Evolutionary conservation across 2,113 vertebrate species (phyloP).

Genomic region (Labeo catla): DNA sequence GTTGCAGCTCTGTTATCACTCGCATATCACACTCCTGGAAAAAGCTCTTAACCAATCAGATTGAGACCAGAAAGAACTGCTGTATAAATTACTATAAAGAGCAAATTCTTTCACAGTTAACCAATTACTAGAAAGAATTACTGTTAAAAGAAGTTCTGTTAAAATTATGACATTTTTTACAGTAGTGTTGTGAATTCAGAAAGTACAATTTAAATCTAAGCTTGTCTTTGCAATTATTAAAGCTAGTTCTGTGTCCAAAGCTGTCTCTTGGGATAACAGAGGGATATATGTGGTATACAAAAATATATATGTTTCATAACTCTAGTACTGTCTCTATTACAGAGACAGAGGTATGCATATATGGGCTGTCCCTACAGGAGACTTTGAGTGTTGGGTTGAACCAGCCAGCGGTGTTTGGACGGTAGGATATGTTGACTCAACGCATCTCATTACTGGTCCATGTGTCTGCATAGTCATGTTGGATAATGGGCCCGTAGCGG

Average conservation of each 20-base stretch:
- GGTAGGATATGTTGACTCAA: constrained; percentile 77
- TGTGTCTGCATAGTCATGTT: constrained; percentile 79
- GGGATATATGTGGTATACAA: background rate
- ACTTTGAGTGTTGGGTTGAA: constrained; percentile 54
- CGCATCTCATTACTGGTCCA: constrained; percentile 74
- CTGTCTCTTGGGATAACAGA: background rate
- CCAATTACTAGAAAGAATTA: too few relatives aligned
- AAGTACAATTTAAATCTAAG: background rate
- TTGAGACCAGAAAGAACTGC: too few relatives aligned
- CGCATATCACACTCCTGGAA: too few relatives aligned
- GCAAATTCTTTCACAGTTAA: background rate
- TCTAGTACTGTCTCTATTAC: constrained; percentile 13
- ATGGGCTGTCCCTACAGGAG: constrained; percentile 44
- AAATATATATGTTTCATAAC: constrained; percentile 12
- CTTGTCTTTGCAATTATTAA: background rate
- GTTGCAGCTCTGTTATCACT: too few relatives aligned
- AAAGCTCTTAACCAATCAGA: too few relatives aligned
- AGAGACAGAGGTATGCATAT: constrained; percentile 7
- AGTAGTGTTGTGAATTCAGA: background rate
- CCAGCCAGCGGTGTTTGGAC: constrained; percentile 63
- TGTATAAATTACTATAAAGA: background rate
- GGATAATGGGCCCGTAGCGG: constrained; percentile 74
- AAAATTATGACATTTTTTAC: background rate
- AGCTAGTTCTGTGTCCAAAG: background rate
- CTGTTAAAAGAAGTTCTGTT: too few relatives aligned